Conservation (phyloP, 2,797 vertebrate species). For the Fistularia commersonii region DNA sequence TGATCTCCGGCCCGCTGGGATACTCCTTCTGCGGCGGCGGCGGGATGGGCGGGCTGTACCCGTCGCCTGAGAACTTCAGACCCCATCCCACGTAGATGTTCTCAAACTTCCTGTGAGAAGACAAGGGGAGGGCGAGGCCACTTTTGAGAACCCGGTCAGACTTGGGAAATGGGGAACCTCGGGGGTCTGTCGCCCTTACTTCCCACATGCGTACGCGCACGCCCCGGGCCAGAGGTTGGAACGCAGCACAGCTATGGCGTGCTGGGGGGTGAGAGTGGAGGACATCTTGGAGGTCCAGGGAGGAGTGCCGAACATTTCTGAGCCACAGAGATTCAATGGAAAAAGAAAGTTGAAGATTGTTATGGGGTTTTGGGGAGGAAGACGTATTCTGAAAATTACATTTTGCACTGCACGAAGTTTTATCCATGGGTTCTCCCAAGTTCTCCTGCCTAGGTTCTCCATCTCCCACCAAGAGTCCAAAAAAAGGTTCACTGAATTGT, state of each 20-base stretch:
- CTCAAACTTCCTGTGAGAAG: constrained; percentile 82
- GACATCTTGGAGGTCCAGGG: constrained; percentile 83
- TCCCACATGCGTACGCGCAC: constrained; percentile 82
- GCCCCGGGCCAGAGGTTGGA: constrained; percentile 95
- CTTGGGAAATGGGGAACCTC: not conserved
- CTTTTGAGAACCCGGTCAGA: not conserved
- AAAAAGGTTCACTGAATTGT: no score
- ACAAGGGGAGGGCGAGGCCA: not conserved
- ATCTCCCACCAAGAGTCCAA: no score
- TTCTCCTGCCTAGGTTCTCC: no score
- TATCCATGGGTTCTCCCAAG: no score
- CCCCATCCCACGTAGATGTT: constrained; percentile 96
- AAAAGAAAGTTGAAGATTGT: no score
- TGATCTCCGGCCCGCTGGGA: constrained; percentile 76
- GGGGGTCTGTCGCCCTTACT: constrained; percentile 63
- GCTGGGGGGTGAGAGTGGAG: constrained; percentile 79
- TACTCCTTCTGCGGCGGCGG: constrained; percentile 77
- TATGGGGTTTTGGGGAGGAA: no score
- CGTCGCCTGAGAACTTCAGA: constrained; percentile 80
- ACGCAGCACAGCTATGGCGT: constrained; percentile 81
- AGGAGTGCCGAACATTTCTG: constrained; percentile 79
- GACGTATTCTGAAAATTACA: no score
- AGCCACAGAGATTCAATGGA: constrained; percentile 8
- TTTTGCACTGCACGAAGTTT: no score
- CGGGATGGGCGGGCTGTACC: constrained; percentile 72